Evolutionary conservation across 2,113 vertebrate genomes (phyloP).

Genomic region (Orcinus orca): DNA sequence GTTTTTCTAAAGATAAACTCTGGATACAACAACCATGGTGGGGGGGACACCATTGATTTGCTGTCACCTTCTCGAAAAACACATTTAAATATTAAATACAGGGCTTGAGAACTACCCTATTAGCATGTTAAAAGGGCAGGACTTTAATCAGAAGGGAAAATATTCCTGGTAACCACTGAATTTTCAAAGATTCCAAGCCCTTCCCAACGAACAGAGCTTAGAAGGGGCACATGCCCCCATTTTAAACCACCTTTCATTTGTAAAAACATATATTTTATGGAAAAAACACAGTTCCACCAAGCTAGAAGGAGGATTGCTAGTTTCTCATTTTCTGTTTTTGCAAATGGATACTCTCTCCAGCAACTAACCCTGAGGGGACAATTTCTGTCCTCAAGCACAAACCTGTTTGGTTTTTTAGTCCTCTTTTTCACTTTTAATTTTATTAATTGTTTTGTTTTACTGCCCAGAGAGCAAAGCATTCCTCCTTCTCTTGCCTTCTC

Average conservation of each 20-base stretch:
- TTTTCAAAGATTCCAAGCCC: constrained; percentile 76
- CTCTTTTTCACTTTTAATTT: constrained; percentile 31
- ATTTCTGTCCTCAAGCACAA: constrained; percentile 31
- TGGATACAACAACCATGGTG: not conserved
- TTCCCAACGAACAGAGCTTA: constrained; percentile 58
- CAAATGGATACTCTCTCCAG: not conserved
- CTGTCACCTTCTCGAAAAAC: not conserved
- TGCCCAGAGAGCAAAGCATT: constrained; percentile 43
- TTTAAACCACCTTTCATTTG: constrained; percentile 80
- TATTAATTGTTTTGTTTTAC: constrained; percentile 28
- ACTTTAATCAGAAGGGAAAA: not conserved
- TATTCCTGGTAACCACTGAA: not conserved
- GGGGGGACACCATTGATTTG: not conserved
- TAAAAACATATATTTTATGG: constrained; percentile 55
- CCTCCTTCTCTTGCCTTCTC: constrained; percentile 33
- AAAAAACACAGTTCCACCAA: not conserved
- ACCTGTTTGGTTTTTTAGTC: not conserved
- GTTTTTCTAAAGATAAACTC: constrained; percentile 37
- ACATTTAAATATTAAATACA: not conserved
- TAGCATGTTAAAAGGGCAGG: not conserved
- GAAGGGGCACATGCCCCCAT: constrained; percentile 75
- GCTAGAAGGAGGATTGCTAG: constrained; percentile 26
- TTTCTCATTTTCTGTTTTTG: not conserved
- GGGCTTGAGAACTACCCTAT: not conserved
- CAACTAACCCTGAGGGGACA: not conserved